Evolutionary conservation across 2,797 vertebrate genomes (phyloP).

Genomic region (Malurus splendens): DNA sequence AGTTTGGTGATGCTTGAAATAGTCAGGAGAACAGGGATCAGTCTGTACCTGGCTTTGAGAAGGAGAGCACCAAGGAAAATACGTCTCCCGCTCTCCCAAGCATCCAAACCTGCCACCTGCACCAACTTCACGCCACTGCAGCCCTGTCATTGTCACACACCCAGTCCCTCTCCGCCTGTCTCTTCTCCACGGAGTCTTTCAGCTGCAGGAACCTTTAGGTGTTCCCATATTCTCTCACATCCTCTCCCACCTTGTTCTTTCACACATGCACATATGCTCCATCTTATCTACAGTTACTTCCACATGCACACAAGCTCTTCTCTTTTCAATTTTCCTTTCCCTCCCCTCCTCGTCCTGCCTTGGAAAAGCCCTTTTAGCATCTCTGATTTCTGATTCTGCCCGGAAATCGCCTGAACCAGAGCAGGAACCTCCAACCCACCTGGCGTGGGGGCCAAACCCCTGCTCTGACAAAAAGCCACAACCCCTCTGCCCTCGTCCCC

Average conservation of each 20-base stretch:
- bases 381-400: not conserved
- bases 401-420: not conserved
- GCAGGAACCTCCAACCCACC: not conserved
- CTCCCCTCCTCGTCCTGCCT: not conserved
- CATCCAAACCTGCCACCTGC: not conserved
- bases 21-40: not conserved
- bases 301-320: not conserved
- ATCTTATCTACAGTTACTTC: not conserved
- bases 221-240: constrained; percentile 14
- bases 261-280: constrained; percentile 45
- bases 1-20: not conserved
- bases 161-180: not conserved
- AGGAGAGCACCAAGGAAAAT: not conserved
- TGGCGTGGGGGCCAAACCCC: not conserved
- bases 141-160: not conserved
- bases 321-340: not conserved
- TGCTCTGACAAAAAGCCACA: not conserved
- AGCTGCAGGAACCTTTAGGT: not conserved
- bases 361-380: not conserved
- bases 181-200: not conserved
- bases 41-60: not conserved
- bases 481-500: not conserved
- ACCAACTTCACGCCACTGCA: not conserved
- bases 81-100: not conserved
- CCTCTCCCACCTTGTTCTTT: constrained; percentile 43